A percentile compares a stretch with the other conserved stretches of the same genome.
Evolutionary conservation across 2,113 vertebrate species (phyloP).

Genomic region (Vireo altiloquus): DNA sequence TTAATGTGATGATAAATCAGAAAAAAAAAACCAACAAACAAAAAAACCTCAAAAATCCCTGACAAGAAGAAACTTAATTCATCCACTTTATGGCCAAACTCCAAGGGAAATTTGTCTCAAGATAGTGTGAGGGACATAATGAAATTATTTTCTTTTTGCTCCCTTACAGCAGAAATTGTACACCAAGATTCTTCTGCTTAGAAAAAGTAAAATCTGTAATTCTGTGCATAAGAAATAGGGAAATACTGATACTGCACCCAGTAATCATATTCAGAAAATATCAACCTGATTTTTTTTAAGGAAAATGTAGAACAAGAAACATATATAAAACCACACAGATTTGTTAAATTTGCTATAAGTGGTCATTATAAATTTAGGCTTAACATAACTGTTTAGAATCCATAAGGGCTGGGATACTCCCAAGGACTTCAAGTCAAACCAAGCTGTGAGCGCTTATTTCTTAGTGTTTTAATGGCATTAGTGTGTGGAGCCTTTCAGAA

Average conservation of each 20-base stretch:
- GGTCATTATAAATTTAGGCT: neutral
- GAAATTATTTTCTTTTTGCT: neutral
- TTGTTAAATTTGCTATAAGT: neutral
- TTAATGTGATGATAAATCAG: neutral
- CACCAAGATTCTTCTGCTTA: neutral
- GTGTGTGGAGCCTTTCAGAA: neutral
- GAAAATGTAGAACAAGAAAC: neutral
- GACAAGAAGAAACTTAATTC: neutral
- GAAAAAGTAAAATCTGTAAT: neutral
- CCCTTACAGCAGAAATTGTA: neutral
- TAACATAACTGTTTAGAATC: neutral
- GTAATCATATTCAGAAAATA: neutral
- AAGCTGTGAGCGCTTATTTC: neutral
- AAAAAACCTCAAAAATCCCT: accelerated
- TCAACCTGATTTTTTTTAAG: neutral
- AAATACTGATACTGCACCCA: neutral
- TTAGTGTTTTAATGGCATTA: neutral
- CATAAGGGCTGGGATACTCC: neutral
- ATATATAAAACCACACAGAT: neutral
- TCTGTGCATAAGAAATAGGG: neutral
- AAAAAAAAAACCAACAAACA: neutral
- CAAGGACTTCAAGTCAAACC: neutral
- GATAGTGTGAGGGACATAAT: neutral
- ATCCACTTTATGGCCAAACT: neutral
- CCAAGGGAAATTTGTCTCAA: neutral